Conservation (phyloP, 2,888 invertebrate species). For the Osedax frankpressi region DNA sequence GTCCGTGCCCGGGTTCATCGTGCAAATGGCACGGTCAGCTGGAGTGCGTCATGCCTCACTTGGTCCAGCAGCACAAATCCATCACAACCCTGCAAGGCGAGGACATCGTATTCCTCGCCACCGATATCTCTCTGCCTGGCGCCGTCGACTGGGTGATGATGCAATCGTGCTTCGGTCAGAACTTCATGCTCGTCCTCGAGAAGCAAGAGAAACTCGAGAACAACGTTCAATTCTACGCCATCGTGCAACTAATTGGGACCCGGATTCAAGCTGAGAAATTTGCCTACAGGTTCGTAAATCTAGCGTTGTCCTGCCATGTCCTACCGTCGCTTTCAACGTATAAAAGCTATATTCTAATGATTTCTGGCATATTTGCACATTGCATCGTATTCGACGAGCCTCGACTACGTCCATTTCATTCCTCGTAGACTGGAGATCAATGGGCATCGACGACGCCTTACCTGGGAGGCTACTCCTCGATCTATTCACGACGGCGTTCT, state of each 20-base stretch:
- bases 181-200: conserved; percentile 97
- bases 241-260: conserved; percentile 95
- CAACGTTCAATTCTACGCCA: conserved; percentile 58
- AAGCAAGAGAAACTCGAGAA: conserved; percentile 76
- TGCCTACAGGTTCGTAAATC: conserved; percentile 65
- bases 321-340: no score
- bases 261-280: conserved; percentile 97
- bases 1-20: conserved; percentile 97
- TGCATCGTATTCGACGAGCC: no score
- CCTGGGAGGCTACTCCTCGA: conserved; percentile 97
- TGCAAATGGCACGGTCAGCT: conserved; percentile 98
- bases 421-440: conserved; percentile 73
- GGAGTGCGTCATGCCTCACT: conserved; percentile 95
- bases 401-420: conserved; percentile 14
- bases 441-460: conserved; percentile 79
- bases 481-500: conserved; percentile 97
- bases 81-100: conserved; percentile 96
- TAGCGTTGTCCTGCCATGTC: no score
- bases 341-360: neutral
- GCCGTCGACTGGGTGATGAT: conserved; percentile 99
- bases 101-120: conserved; percentile 97
- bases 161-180: conserved; percentile 98
- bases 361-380: neutral
- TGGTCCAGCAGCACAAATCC: conserved; percentile 78
- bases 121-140: conserved; percentile 96